A percentile compares a stretch with the other conserved stretches of the same genome.
phyloP scores from a whole-genome alignment of 2,113 vertebrate species.

The Hypomesus transpacificus region DNA sequence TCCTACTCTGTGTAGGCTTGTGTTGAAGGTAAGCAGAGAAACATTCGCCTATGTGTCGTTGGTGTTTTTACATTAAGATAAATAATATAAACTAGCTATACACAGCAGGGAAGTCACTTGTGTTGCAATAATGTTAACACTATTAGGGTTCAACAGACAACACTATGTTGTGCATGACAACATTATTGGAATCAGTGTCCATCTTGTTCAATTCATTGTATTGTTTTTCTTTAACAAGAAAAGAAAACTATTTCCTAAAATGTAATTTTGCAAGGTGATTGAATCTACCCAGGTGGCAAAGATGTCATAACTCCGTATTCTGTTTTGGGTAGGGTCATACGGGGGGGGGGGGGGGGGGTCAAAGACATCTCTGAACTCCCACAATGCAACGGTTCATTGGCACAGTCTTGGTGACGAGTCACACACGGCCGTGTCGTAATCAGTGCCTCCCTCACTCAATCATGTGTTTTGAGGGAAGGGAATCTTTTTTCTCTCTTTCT shows the following conservation, averaged over 20 bases:
- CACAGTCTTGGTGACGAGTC: constrained; percentile 15
- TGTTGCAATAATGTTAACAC: constrained; percentile 62
- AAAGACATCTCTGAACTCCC: constrained; percentile 16
- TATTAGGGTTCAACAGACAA: constrained; percentile 39
- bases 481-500: too few species aligned
- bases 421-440: constrained; percentile 17
- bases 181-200: constrained; percentile 52
- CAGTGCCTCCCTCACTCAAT: constrained; percentile 19
- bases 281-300: constrained; percentile 36
- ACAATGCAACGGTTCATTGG: constrained; percentile 6
- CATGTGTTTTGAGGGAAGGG: constrained; percentile 2
- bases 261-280: constrained; percentile 42
- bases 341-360: too few species aligned
- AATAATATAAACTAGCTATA: constrained; percentile 41
- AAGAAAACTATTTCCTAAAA: constrained; percentile 32
- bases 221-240: constrained; percentile 45
- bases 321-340: constrained; percentile 20
- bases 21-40: constrained; percentile 39
- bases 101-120: constrained; percentile 53
- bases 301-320: constrained; percentile 13
- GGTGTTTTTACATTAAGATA: constrained; percentile 41
- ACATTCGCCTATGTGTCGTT: constrained; percentile 41
- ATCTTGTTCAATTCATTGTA: constrained; percentile 54
- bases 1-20: constrained; percentile 24
- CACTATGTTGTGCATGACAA: constrained; percentile 53